Evolutionary conservation across 2,888 invertebrate species (phyloP).

Genomic region (Yponomeuta malinellus): DNA sequence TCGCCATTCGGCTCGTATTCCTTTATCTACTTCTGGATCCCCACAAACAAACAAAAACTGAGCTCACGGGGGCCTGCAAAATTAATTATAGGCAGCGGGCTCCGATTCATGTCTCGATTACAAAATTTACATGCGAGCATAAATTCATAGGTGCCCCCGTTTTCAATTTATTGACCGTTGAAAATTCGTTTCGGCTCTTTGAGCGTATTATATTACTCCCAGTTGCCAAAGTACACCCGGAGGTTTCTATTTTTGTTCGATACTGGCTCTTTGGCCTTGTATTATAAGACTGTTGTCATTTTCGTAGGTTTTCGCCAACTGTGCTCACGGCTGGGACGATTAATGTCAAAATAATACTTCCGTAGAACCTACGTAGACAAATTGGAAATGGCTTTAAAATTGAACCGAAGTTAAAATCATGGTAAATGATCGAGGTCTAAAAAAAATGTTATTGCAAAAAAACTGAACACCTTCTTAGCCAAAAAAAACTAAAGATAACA

Average conservation of each 20-base stretch:
- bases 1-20: too few species aligned
- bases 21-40: too few species aligned
- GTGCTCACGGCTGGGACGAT: background rate
- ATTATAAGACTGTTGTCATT: too few species aligned
- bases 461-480: too few species aligned
- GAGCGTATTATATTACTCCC: background rate
- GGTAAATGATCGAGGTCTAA: background rate
- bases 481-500: too few species aligned
- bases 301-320: too few species aligned
- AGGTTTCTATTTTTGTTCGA: too few species aligned
- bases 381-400: background rate
- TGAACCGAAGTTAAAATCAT: background rate
- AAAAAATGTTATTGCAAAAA: too few species aligned
- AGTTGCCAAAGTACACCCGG: too few species aligned
- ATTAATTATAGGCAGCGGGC: background rate
- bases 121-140: background rate
- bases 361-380: background rate
- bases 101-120: background rate
- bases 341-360: background rate
- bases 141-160: background rate
- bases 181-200: background rate
- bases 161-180: background rate
- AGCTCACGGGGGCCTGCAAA: background rate
- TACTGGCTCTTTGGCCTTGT: too few species aligned
- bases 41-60: too few species aligned